Conservation (phyloP, 2,888 invertebrate genomes). For the Stenoptilia bipunctidactyla region DNA sequence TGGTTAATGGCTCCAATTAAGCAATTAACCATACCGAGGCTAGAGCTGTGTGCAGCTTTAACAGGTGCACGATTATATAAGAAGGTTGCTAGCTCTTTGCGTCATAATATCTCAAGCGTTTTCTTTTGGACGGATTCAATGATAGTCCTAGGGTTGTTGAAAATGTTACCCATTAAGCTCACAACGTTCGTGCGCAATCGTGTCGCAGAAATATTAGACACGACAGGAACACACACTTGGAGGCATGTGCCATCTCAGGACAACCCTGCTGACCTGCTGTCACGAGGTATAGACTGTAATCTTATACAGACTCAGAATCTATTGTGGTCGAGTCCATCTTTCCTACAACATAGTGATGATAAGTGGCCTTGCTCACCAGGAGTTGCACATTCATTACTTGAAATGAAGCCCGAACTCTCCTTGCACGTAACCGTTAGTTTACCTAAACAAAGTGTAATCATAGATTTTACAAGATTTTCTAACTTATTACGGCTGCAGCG, state of each 20-base stretch:
- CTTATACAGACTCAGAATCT: too few species aligned
- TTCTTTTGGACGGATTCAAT: conserved; percentile 23
- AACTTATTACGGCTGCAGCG: conserved; percentile 11
- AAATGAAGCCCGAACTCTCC: too few species aligned
- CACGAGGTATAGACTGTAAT: conserved; percentile 10
- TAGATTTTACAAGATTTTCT: conserved; percentile 12
- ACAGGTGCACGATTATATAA: too few species aligned
- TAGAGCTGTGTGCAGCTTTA: conserved; percentile 24
- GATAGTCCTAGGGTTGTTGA: conserved; percentile 21
- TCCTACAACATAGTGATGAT: conserved; percentile 2
- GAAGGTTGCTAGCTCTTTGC: conserved; percentile 11
- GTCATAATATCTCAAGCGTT: conserved; percentile 6
- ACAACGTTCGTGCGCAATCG: conserved; percentile 21
- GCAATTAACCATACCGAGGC: conserved; percentile 20
- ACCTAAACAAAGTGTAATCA: not conserved
- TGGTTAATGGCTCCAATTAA: conserved; percentile 21
- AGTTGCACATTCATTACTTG: conserved; percentile 8
- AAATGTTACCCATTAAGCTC: conserved; percentile 16
- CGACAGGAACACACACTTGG: too few species aligned
- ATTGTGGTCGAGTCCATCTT: conserved; percentile 10
- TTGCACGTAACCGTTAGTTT: too few species aligned
- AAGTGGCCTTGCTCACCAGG: too few species aligned
- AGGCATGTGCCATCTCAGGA: too few species aligned
- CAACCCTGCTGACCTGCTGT: conserved; percentile 12
- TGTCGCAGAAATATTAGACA: too few species aligned